Percentiles rank a stretch among this genome's conserved stretches.
These are phyloP conservation scores for Vesta saturnalis DNA, from an alignment of 2,888 invertebrate genomes.

Conservation along the genomic window DNA sequence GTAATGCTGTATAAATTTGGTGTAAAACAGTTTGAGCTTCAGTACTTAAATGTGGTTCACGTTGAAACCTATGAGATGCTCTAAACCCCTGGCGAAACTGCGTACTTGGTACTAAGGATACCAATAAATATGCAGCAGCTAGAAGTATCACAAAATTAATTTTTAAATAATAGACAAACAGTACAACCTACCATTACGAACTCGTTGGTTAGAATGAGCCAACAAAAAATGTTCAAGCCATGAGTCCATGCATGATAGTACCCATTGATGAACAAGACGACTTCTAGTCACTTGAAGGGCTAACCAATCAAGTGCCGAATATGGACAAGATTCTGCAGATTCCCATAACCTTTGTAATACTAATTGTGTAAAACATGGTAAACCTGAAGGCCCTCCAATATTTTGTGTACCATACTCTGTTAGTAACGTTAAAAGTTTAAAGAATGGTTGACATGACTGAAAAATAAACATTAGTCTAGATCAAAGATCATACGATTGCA, in stretches of 20 bases:
- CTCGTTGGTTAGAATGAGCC: slow-evolving; percentile 85
- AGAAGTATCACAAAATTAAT: slow-evolving; percentile 49
- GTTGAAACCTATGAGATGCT: slow-evolving; percentile 65
- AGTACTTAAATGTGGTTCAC: slow-evolving; percentile 64
- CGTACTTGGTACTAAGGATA: slow-evolving; percentile 89
- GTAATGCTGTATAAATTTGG: slow-evolving; percentile 77
- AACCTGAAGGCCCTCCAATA: slow-evolving; percentile 70
- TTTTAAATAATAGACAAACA: neutral
- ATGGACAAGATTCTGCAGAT: slow-evolving; percentile 89
- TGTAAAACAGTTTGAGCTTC: slow-evolving; percentile 68
- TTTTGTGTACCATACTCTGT: slow-evolving; percentile 72
- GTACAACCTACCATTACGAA: slow-evolving; percentile 74
- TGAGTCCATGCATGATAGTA: slow-evolving; percentile 88
- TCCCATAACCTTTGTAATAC: slow-evolving; percentile 91
- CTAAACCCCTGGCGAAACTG: slow-evolving; percentile 91
- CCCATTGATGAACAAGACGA: slow-evolving; percentile 91
- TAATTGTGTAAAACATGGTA: slow-evolving; percentile 91
- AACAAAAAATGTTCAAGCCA: slow-evolving; percentile 93
- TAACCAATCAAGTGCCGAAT: slow-evolving; percentile 93
- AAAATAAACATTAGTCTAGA: slow-evolving; percentile 39
- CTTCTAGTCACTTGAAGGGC: slow-evolving; percentile 86
- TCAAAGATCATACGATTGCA: slow-evolving; percentile 41
- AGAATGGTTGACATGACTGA: slow-evolving; percentile 88
- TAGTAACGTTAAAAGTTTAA: slow-evolving; percentile 87
- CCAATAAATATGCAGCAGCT: slow-evolving; percentile 89